Evolutionary conservation across 2,113 vertebrate species (phyloP), one percentile per base, ranked within the genome.

Genomic region (Prolemur simus): DNA sequence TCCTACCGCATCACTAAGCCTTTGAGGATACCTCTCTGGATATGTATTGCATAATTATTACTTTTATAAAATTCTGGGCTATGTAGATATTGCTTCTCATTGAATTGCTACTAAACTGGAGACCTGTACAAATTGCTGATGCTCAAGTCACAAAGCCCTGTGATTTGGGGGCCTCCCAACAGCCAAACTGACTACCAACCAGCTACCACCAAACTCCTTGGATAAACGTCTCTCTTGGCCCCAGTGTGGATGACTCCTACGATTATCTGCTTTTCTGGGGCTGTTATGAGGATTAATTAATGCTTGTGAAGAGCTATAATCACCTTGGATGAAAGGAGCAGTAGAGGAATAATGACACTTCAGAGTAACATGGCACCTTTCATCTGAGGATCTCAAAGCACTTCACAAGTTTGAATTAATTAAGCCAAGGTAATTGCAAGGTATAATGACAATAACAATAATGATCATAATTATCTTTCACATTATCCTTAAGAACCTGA

Each of bases 381-480:
- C 98, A 98, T 98, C 98, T 97, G 89, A 96, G 25, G 97, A 98
- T 97, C 97, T 97, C 91, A 69, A 95, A 97, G 96, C 91, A 49
- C 97, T 97, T 96, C 96, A 92, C 96, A 97, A 69, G 94, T 91
- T 32, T 39, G 88, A 95, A 97, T 97, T 97, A 97, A 98, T 98
- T 97, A 97, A 96, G 89, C 80, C 93, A 12, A 89, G 92, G 96
- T 97, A 97, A 98, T 97, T 98, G 97, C 94, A 87, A 95, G 97
- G 96, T 96, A 32, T 97, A 95, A 97, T 80, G 94, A 89, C 96
- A 93, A 91, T 95, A 92, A 84, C 96, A 87, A 29, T 96, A 78
- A 97, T 93, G 94, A 93, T 94, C 74, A 84, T 98, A 97, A 98
- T 97, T 97, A 96, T 74, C 86, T 47, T 95, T 37, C 4, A 49